Conservation (phyloP, 1,140 invertebrate species). For the Agrilus planipennis region DNA sequence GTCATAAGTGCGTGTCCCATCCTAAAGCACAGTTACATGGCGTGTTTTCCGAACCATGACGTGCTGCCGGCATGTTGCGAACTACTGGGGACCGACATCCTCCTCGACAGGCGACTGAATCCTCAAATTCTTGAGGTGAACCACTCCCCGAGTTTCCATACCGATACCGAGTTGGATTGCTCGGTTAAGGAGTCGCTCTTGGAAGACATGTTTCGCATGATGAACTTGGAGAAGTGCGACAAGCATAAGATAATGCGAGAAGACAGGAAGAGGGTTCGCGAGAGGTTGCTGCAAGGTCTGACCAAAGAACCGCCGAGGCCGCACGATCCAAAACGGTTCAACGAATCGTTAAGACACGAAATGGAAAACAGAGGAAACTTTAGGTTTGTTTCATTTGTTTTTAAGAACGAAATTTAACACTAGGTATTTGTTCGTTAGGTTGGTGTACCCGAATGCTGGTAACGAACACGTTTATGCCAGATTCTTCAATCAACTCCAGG, state of each 20-base stretch:
- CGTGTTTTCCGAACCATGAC: conserved; percentile 76
- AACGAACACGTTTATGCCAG: conserved; percentile 45
- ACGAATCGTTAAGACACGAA: conserved; percentile 27
- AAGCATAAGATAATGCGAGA: conserved; percentile 62
- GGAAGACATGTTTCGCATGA: conserved; percentile 69
- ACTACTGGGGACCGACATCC: conserved; percentile 77
- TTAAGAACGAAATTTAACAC: no score
- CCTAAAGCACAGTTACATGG: conserved; percentile 76
- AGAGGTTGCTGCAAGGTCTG: conserved; percentile 47
- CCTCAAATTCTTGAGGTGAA: conserved; percentile 82
- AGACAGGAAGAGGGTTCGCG: conserved; percentile 52
- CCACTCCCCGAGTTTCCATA: conserved; percentile 85
- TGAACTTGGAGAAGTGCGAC: conserved; percentile 70
- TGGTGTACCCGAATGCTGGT: conserved; percentile 39
- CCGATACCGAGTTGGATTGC: conserved; percentile 67
- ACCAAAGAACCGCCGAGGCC: conserved; percentile 32
- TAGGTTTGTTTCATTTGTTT: no score
- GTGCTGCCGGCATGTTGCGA: conserved; percentile 80
- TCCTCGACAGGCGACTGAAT: conserved; percentile 74
- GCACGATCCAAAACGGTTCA: conserved; percentile 15
- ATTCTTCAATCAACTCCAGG: conserved; percentile 60
- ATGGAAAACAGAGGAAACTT: conserved; percentile 48
- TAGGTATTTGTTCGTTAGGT: no score
- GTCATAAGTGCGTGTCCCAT: conserved; percentile 73
- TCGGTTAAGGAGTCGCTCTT: conserved; percentile 75